Evolutionary conservation across 2,797 vertebrate genomes (phyloP).

Genomic region (Pantherophis alleghaniensis): DNA sequence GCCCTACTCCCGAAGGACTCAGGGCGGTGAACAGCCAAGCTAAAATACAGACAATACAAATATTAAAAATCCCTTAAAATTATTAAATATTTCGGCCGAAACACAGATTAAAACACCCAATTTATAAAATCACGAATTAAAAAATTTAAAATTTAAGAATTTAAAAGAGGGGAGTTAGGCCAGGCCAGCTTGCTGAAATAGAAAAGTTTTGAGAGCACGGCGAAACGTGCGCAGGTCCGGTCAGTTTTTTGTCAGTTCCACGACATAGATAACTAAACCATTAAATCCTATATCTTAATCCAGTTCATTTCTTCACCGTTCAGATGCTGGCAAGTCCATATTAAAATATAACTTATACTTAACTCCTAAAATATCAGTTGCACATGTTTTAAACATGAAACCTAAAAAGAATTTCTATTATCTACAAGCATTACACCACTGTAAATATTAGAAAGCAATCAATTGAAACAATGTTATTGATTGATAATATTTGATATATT

Average conservation of each 20-base stretch:
- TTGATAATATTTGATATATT: background rate
- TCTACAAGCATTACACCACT: background rate
- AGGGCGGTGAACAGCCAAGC: too few relatives aligned
- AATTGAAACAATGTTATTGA: background rate
- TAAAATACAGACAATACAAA: too few relatives aligned
- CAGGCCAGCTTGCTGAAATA: too few relatives aligned
- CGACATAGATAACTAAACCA: background rate
- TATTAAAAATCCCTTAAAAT: too few relatives aligned
- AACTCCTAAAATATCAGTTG: background rate
- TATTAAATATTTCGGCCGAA: too few relatives aligned
- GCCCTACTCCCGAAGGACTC: too few relatives aligned
- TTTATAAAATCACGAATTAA: too few relatives aligned
- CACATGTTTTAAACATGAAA: background rate
- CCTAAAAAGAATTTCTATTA: background rate
- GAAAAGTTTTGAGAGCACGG: too few relatives aligned
- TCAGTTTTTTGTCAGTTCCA: background rate
- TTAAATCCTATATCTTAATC: background rate
- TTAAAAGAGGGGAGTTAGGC: too few relatives aligned
- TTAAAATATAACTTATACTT: background rate
- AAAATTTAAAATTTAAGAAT: too few relatives aligned
- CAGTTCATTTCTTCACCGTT: background rate
- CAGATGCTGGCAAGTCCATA: background rate
- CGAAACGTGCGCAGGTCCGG: too few relatives aligned
- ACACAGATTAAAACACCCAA: too few relatives aligned
- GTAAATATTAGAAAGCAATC: background rate